phyloP scores from a whole-genome alignment of 2,888 invertebrate species.

The Sericinus montela region DNA sequence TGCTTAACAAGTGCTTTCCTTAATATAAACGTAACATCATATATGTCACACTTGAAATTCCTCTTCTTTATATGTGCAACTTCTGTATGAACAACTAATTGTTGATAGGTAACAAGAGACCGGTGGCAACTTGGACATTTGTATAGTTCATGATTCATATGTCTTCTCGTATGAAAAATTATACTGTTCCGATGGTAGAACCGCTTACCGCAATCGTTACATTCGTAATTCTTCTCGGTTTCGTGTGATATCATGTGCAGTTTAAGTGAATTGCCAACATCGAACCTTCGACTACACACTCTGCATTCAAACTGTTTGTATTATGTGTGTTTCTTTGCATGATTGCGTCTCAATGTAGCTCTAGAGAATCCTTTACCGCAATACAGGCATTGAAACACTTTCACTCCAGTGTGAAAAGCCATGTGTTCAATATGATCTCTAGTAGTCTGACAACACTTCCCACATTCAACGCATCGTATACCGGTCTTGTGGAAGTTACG shows the following conservation, averaged over 20 bases:
- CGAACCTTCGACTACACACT: constrained; percentile 23
- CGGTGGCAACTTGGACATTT: constrained; percentile 23
- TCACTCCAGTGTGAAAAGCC: constrained; percentile 32
- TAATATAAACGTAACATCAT: neutral
- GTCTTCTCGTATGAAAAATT: constrained; percentile 24
- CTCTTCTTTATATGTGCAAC: constrained; percentile 9
- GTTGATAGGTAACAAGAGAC: neutral
- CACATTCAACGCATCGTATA: constrained; percentile 24
- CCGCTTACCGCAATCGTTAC: constrained; percentile 27
- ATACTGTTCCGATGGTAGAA: constrained; percentile 8
- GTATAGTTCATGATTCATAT: constrained; percentile 23
- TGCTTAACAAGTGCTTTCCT: neutral
- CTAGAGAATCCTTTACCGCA: constrained; percentile 33
- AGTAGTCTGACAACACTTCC: constrained; percentile 1
- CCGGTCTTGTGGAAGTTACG: neutral
- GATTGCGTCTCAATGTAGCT: neutral
- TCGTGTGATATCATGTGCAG: constrained; percentile 25
- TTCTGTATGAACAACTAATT: constrained; percentile 9
- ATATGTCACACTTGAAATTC: constrained; percentile 17
- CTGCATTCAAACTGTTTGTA: constrained; percentile 28
- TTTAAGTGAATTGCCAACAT: constrained; percentile 13
- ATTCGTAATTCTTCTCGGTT: constrained; percentile 20
- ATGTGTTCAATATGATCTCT: constrained; percentile 26
- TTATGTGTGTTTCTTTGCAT: constrained; percentile 30
- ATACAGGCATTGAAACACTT: constrained; percentile 33